Conservation (phyloP, 2,888 invertebrate genomes). For the Cheilosia pagana region DNA sequence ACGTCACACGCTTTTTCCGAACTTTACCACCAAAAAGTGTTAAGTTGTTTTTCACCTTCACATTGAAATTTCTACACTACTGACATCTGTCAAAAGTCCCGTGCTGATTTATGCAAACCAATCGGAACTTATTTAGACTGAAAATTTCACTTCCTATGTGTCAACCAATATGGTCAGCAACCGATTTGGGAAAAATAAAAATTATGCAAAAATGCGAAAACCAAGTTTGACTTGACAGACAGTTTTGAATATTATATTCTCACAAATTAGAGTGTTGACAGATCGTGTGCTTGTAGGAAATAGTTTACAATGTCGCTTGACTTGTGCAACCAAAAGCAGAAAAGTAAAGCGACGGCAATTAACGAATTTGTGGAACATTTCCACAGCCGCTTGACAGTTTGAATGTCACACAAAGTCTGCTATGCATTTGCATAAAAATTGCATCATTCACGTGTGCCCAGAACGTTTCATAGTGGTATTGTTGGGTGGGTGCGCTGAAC, state of each 20-base stretch:
- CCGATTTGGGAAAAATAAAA: not conserved
- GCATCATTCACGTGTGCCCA: slow-evolving; percentile 68
- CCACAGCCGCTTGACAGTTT: slow-evolving; percentile 46
- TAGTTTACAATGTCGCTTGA: not conserved
- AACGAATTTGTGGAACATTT: slow-evolving; percentile 35
- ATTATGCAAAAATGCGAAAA: not conserved
- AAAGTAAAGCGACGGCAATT: slow-evolving; percentile 40
- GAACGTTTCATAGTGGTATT: slow-evolving; percentile 53
- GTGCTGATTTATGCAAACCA: slow-evolving; percentile 21
- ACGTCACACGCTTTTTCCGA: slow-evolving; percentile 26
- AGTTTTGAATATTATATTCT: slow-evolving; percentile 17
- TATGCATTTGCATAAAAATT: slow-evolving; percentile 70
- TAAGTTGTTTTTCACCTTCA: not conserved
- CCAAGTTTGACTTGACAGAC: not conserved
- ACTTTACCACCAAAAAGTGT: slow-evolving; percentile 4
- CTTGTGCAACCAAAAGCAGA: slow-evolving; percentile 35
- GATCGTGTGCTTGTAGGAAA: not conserved
- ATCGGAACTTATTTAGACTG: slow-evolving; percentile 1
- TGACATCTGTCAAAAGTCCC: slow-evolving; percentile 20
- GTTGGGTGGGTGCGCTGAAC: slow-evolving; percentile 12
- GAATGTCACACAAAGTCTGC: slow-evolving; percentile 66
- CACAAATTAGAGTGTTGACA: not conserved
- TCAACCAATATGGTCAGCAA: not conserved
- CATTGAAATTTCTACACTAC: too few species aligned
- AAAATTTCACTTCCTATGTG: slow-evolving; percentile 34